These are phyloP conservation scores for Perca fluviatilis DNA, from an alignment of 2,113 vertebrate genomes.

Conservation along the genomic window DNA sequence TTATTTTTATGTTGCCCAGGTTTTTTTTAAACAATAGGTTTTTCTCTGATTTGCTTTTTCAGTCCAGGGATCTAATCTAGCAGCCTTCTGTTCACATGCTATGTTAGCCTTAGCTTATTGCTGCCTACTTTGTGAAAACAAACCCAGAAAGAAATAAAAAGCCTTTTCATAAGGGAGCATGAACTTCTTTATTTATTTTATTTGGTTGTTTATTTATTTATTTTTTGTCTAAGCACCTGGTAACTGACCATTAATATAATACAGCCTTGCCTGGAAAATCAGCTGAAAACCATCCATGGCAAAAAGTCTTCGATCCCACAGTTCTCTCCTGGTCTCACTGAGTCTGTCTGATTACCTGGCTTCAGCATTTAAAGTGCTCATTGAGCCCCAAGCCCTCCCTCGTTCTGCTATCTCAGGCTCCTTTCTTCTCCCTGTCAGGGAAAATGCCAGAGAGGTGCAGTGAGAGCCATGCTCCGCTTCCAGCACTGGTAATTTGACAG, in stretches of 20 bases:
- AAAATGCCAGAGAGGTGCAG: slow-evolving; percentile 73
- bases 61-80: neutral
- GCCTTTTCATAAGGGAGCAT: slow-evolving; percentile 2
- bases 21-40: neutral
- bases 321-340: slow-evolving; percentile 35
- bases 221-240: slow-evolving; percentile 16
- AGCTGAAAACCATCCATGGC: slow-evolving; percentile 42
- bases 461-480: slow-evolving; percentile 62
- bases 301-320: slow-evolving; percentile 55
- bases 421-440: slow-evolving; percentile 75
- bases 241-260: slow-evolving; percentile 20
- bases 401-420: slow-evolving; percentile 62
- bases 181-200: slow-evolving; percentile 3
- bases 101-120: neutral
- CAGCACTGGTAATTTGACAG: slow-evolving; percentile 78
- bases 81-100: neutral
- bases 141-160: neutral
- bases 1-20: neutral
- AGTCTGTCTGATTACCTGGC: slow-evolving; percentile 72
- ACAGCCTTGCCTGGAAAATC: slow-evolving; percentile 25
- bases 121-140: neutral
- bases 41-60: neutral
- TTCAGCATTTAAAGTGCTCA: slow-evolving; percentile 75
- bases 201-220: neutral
- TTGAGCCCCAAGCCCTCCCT: slow-evolving; percentile 69